Evolutionary conservation across 2,797 vertebrate species (phyloP).

Genomic region (Coregonus ussuriensis): DNA sequence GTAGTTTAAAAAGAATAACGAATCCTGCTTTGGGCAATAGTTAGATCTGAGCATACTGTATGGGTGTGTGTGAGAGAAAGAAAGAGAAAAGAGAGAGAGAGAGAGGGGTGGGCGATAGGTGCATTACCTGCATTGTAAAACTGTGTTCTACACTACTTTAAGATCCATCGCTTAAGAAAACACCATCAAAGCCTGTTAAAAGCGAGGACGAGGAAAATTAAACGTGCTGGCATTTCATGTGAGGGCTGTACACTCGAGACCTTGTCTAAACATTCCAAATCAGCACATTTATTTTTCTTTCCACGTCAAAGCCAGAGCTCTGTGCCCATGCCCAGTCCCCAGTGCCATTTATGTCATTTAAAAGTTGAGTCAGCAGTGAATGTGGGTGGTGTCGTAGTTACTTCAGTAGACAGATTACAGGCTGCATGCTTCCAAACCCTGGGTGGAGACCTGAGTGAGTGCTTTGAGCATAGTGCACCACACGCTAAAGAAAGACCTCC

Average conservation of each 20-base stretch:
- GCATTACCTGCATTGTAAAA: neutral
- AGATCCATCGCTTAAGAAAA: neutral
- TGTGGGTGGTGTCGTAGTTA: conserved; percentile 56
- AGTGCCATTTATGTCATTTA: conserved; percentile 48
- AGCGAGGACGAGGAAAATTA: neutral
- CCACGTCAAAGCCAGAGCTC: neutral
- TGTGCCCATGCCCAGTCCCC: conserved; percentile 33
- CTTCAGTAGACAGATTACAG: conserved; percentile 67
- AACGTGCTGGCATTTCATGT: neutral
- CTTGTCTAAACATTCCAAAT: conserved; percentile 39
- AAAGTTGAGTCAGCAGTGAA: conserved; percentile 44
- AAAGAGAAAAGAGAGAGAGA: neutral
- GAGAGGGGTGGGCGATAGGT: no score
- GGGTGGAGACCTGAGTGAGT: conserved; percentile 65
- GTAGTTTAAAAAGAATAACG: neutral
- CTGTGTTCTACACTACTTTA: neutral
- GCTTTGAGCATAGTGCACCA: conserved; percentile 28
- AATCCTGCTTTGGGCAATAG: neutral
- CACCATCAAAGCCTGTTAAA: neutral
- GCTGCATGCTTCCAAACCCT: conserved; percentile 50
- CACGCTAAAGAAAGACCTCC: conserved; percentile 64
- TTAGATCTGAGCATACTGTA: neutral
- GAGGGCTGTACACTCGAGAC: neutral
- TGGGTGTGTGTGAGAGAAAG: neutral
- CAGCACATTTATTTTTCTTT: conserved; percentile 30